phyloP scores from a whole-genome alignment of 2,888 invertebrate species.

The Hemaris fuciformis region DNA sequence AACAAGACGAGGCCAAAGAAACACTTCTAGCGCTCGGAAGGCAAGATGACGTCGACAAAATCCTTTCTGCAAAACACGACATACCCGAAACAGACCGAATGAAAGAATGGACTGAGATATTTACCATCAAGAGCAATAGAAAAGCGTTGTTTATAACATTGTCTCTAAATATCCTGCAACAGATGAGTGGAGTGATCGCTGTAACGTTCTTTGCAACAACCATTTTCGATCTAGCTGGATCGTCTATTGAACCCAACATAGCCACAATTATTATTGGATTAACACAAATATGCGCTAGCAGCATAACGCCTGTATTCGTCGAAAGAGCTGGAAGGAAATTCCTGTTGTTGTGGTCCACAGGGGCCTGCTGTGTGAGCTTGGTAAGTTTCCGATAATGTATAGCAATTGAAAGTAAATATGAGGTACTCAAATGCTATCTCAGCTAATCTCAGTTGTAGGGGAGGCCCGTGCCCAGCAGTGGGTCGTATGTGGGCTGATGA shows the following conservation, averaged over 20 bases:
- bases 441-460: no score
- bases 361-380: conserved; percentile 42
- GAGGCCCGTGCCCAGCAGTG: no score
- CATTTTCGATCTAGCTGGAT: conserved; percentile 49
- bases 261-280: conserved; percentile 51
- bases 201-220: conserved; percentile 43
- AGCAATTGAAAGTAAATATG: neutral
- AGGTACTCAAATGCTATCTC: no score
- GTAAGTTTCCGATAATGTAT: conserved; percentile 35
- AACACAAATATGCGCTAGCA: conserved; percentile 41
- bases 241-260: conserved; percentile 40
- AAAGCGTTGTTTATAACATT: conserved; percentile 44
- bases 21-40: conserved; percentile 42
- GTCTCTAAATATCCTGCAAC: conserved; percentile 39
- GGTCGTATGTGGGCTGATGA: no score
- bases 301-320: conserved; percentile 44
- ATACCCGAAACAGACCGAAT: conserved; percentile 21
- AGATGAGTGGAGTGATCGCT: conserved; percentile 45
- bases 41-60: conserved; percentile 37
- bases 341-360: conserved; percentile 46
- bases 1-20: conserved; percentile 33
- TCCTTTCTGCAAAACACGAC: conserved; percentile 29
- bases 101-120: conserved; percentile 41
- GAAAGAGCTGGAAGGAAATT: conserved; percentile 47
- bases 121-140: conserved; percentile 42